Evolutionary conservation across 1,140 invertebrate genomes (phyloP).

Genomic region (Kradibia gibbosae): DNA sequence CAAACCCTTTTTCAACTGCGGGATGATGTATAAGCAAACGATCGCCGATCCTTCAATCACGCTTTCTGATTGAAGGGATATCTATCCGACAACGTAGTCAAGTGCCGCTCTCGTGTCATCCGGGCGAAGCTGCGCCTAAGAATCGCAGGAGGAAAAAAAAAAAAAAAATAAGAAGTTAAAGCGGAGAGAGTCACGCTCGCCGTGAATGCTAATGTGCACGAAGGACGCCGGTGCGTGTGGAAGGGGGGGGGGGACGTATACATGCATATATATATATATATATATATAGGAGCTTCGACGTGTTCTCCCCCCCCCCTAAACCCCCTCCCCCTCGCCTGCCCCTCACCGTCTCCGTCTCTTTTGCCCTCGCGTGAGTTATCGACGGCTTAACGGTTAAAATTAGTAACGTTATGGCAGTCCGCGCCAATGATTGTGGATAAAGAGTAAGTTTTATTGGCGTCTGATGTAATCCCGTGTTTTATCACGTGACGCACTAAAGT

Average conservation of each 20-base stretch:
- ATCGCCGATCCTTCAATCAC: not conserved
- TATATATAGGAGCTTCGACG: too few relatives aligned
- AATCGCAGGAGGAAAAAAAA: not conserved
- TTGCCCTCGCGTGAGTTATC: not conserved
- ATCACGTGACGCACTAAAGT: not conserved
- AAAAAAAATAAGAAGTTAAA: not conserved
- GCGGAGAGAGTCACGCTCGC: not conserved
- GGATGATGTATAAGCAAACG: not conserved
- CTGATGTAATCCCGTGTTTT: not conserved
- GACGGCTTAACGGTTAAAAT: slow-evolving; percentile 11
- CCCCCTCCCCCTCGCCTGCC: too few relatives aligned
- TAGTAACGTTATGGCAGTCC: not conserved
- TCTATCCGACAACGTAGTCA: not conserved
- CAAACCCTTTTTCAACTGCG: not conserved
- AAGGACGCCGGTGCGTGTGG: not conserved
- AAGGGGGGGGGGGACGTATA: not conserved
- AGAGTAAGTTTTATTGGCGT: slow-evolving; percentile 1
- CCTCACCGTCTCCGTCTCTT: not conserved
- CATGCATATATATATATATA: too few relatives aligned
- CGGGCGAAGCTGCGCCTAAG: not conserved
- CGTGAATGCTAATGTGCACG: not conserved
- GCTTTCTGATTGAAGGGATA: not conserved
- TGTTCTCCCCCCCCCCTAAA: too few relatives aligned
- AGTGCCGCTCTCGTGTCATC: not conserved
- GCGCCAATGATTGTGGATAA: not conserved